phyloP scores from a whole-genome alignment of 2,888 invertebrate species.

The Acanthopleura granulata region DNA sequence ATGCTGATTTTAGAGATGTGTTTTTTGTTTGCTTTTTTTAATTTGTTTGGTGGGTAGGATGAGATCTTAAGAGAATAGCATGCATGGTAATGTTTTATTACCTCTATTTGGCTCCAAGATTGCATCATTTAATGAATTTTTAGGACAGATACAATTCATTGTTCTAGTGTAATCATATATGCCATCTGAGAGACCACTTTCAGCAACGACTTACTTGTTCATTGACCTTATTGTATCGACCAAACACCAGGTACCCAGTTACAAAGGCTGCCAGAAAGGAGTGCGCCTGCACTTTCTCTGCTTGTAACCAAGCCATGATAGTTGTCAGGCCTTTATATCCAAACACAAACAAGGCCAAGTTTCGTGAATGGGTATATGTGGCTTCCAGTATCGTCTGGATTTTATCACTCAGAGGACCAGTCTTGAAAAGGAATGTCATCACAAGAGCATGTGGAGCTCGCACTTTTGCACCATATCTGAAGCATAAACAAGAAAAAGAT shows the following conservation, averaged over 20 bases:
- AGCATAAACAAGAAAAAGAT: not conserved
- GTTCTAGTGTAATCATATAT: too few relatives aligned
- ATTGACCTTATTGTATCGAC: conserved; percentile 72
- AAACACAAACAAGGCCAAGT: conserved; percentile 70
- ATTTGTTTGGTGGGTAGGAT: too few relatives aligned
- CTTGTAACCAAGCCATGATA: conserved; percentile 51
- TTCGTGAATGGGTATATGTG: conserved; percentile 70
- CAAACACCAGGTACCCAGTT: conserved; percentile 71
- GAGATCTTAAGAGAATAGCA: too few relatives aligned
- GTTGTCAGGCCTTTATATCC: conserved; percentile 68
- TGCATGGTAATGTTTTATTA: too few relatives aligned
- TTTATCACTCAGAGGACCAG: conserved; percentile 69
- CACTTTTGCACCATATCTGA: conserved; percentile 71
- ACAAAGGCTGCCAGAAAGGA: conserved; percentile 69
- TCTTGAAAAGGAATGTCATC: conserved; percentile 71
- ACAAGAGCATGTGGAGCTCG: conserved; percentile 72
- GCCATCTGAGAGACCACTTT: too few relatives aligned
- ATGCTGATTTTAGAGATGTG: too few relatives aligned
- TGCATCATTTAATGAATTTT: too few relatives aligned
- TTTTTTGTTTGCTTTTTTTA: too few relatives aligned
- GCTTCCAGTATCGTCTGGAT: conserved; percentile 66
- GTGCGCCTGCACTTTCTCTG: conserved; percentile 56
- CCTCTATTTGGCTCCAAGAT: too few relatives aligned
- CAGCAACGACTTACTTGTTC: conserved; percentile 69
- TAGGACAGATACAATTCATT: too few relatives aligned